Base-by-base conservation (phyloP, 1,140 invertebrate species). In the Sogatella furcifera region DNA sequence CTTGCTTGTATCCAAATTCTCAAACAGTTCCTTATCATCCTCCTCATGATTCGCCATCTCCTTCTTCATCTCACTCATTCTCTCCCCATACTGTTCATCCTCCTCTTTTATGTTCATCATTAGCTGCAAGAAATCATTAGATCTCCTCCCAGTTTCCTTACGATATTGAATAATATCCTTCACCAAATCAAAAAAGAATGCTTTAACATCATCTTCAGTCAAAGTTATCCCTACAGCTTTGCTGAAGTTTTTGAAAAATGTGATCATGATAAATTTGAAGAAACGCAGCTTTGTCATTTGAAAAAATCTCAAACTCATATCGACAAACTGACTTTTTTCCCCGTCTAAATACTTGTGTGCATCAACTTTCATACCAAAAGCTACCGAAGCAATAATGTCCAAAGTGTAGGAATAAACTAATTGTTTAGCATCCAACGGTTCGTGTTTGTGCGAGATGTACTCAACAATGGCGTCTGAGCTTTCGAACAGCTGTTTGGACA, bases 401-500 rank as follows among this genome's bases (percentile, higher is more conserved):
- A 66, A 63, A 9, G 65, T 65, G 46, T 63, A 66, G 34, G 19
- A 31, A 31, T 44, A 31, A 14, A 64, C 11, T 38, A 57, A 24
- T 52, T 62, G 14, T 59, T 59, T 59, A 22, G 22, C 13, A 17
- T 69, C 68, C 9, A 70, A 55, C 11, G 53, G 41, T 13, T 66
- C 52, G 5, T 57, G 60, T n/a, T 49, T 65, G 31, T 31, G 17
- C 0, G 67, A 61, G 0, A 72, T 24, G 46, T 66, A 46, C n/a
- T 60, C 61, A 28, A 64, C 59, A 49, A 71, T 64, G 24, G 67
- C 62, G 17, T 67, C 59, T 6, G 58, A 60, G 57, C 69, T 65
- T 9, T 71, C 63, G 24, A 62, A 56, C 17, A 77, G 62, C 1
- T 76, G 65, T 59, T 72, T 70, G 62, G 78, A 77, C 74, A 79